Conservation (phyloP, 2,113 vertebrate genomes). For the Thomomys bottae region DNA sequence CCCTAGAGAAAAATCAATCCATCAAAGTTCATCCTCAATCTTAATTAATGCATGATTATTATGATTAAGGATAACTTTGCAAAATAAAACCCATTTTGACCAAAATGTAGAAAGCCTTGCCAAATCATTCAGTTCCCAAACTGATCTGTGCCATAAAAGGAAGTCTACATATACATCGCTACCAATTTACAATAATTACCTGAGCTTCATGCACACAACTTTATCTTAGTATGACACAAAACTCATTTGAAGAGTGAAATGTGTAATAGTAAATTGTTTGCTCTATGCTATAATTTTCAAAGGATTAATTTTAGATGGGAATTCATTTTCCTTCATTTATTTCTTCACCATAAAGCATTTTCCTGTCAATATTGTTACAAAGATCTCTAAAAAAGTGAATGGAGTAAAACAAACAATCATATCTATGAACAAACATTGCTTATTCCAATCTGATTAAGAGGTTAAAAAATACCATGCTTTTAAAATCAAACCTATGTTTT, state of each 20-base stretch:
- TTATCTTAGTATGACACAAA: neutral
- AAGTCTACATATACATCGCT: neutral
- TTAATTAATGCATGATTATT: neutral
- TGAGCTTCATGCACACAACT: neutral
- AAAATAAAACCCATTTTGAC: neutral
- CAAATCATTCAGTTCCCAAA: neutral
- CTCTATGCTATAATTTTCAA: neutral
- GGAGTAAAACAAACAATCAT: neutral
- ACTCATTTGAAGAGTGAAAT: neutral
- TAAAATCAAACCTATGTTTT: neutral
- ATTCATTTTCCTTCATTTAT: neutral
- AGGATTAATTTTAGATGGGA: neutral
- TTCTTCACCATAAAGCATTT: neutral
- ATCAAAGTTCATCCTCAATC: neutral
- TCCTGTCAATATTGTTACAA: neutral
- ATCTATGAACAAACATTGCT: neutral
- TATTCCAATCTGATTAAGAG: neutral
- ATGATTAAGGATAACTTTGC: neutral
- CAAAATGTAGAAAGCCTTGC: slow-evolving; percentile 5
- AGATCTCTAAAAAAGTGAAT: neutral
- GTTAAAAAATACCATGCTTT: neutral
- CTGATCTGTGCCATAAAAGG: slow-evolving; percentile 30
- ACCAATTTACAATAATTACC: neutral
- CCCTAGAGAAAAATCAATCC: neutral
- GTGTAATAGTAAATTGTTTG: neutral